Base-by-base conservation (phyloP, 2,888 invertebrate species). In the Coronaproctus castanopsis region DNA sequence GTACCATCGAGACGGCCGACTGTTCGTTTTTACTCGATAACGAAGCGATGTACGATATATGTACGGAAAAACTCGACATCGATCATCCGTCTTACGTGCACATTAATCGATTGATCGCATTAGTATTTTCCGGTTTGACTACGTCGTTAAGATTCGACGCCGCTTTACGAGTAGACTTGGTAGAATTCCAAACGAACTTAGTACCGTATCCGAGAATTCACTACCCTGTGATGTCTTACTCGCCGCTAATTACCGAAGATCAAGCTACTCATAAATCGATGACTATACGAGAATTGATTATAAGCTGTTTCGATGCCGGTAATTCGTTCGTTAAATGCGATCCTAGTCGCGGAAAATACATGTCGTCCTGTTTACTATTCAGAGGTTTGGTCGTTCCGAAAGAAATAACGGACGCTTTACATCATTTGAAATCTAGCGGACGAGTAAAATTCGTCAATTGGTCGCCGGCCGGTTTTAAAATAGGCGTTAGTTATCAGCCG, bases 21-120 rank as follows among this genome's bases (percentile, higher is more conserved):
- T 92, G 92, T 70, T 86, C 89, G 1, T 93, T 93, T 70, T 87
- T 91, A 85, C 87, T 90, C 21, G 93, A 93, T 75, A 93, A 93
- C 68, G 91, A 93, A 70, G 92, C 93, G n/a, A 83, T 92, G 67
- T 90, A 91, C 71, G 90, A 92, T 69, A 91, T 93, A 67, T 92
- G 92, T 73, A 78, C 87, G 61, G 78, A 85, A 63, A 85, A 85
- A 67, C 76, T 95, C 56, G 83, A 83, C 65, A 87, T 92, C 63
- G 85, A 84, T 68, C 76, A 88, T 52, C 90, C 90, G 0, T 81
- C 85, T 2, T 90, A 89, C 70, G 81, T 82, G 52, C 89, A 89
- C 71, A 74, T 91, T 62, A 91, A 91, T 71, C 77, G 89, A 58
- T 77, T 91, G 24, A 87, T 90, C 65, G 86, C 75, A 53, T 77